A percentile compares a stretch with the other conserved stretches of the same genome.
phyloP scores from a whole-genome alignment of 2,888 invertebrate species.

The Limnephilus auricula region DNA sequence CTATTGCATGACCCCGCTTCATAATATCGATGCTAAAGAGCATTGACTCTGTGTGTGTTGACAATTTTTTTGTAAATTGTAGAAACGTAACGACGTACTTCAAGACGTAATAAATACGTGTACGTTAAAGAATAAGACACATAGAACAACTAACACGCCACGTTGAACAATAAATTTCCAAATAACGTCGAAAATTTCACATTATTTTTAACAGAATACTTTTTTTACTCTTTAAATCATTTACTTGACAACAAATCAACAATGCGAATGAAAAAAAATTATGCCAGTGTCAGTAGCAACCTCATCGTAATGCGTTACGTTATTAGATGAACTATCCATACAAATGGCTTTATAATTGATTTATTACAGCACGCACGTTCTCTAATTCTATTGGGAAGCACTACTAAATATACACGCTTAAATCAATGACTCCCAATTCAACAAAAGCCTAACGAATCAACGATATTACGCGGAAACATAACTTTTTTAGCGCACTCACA shows the following conservation, averaged over 20 bases:
- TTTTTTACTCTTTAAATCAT: not conserved
- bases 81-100: too few relatives aligned
- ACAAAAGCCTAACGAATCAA: constrained; percentile 2
- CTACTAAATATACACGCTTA: not conserved
- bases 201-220: not conserved
- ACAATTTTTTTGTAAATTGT: not conserved
- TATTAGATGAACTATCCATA: constrained; percentile 30
- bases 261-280: not conserved
- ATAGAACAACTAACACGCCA: not conserved
- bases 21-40: not conserved
- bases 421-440: not conserved
- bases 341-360: constrained; percentile 44
- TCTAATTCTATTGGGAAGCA: constrained; percentile 6
- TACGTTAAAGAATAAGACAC: not conserved
- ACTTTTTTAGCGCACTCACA: not conserved
- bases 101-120: not conserved
- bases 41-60: not conserved
- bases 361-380: constrained; percentile 33
- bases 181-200: not conserved
- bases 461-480: not conserved
- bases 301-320: not conserved
- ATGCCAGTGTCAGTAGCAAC: not conserved
- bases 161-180: not conserved
- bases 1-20: constrained; percentile 10
- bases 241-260: not conserved